Conservation (phyloP, 2,113 vertebrate species). For the Hippocampus zosterae region DNA sequence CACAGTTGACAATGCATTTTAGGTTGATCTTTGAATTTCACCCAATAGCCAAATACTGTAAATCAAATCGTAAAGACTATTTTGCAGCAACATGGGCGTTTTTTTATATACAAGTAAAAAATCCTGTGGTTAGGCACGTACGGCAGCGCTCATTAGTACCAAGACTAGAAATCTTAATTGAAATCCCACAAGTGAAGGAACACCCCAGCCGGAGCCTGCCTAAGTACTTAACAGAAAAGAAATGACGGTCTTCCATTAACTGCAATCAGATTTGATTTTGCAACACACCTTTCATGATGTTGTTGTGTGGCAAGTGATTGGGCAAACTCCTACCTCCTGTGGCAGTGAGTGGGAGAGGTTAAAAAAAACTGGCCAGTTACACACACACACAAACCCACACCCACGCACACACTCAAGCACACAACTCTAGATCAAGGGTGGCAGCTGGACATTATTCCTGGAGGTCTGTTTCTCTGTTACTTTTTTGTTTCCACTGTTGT, state of each 20-base stretch:
- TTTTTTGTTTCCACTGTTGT: conserved; percentile 11
- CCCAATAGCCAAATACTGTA: too few species aligned
- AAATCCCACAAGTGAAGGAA: background rate
- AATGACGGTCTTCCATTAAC: background rate
- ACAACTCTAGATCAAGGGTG: conserved; percentile 28
- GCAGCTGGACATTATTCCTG: conserved; percentile 43
- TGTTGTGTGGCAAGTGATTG: conserved; percentile 18
- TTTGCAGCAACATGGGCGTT: background rate
- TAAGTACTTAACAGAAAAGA: background rate
- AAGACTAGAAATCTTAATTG: background rate
- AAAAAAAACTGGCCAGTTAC: conserved; percentile 18
- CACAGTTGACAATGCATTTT: too few species aligned
- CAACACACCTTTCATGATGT: conserved; percentile 1
- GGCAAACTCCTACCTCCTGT: conserved; percentile 17
- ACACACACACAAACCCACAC: conserved; percentile 11
- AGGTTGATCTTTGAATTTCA: too few species aligned
- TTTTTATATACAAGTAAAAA: background rate
- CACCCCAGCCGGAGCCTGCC: background rate
- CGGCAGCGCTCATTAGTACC: background rate
- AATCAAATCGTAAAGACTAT: background rate
- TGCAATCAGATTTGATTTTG: conserved; percentile 1
- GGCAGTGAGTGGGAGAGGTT: conserved; percentile 24
- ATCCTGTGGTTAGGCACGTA: background rate
- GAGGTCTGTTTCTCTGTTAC: conserved; percentile 38
- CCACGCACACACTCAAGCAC: conserved; percentile 8